phyloP scores from a whole-genome alignment of 2,113 vertebrate genomes.

The Ploceus nigricollis region DNA sequence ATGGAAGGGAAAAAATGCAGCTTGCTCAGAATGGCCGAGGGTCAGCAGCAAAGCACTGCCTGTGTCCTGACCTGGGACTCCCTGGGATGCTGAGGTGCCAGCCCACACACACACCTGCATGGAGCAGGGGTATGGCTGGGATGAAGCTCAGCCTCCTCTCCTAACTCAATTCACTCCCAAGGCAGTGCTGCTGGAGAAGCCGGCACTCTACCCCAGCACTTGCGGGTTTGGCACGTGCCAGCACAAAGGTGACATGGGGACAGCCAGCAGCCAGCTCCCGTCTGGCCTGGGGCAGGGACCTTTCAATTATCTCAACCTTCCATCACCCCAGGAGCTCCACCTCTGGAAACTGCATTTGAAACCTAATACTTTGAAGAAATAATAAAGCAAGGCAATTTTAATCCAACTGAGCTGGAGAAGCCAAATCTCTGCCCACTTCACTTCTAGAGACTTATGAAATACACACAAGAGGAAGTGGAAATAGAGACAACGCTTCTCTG shows the following conservation, averaged over 20 bases:
- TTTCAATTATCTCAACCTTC: neutral
- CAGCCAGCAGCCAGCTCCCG: neutral
- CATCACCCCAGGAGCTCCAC: neutral
- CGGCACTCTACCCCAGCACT: fast-evolving
- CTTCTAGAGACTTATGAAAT: neutral
- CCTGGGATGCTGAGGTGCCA: fast-evolving
- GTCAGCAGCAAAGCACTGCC: neutral
- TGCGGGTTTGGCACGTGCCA: fast-evolving
- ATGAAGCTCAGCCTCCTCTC: neutral
- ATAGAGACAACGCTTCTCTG: neutral
- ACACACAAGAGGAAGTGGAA: neutral
- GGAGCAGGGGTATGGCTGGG: fast-evolving
- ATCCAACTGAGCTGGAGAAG: neutral
- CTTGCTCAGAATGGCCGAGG: neutral
- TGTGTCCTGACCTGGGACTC: fast-evolving
- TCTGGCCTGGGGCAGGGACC: neutral
- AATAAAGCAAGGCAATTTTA: neutral
- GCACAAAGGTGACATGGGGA: neutral
- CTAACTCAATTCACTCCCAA: neutral
- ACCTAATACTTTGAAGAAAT: neutral
- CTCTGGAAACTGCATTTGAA: neutral
- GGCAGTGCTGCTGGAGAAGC: neutral
- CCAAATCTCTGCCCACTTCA: neutral
- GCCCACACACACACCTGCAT: neutral
- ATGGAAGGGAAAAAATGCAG: neutral